Base-by-base conservation (phyloP, 2,797 vertebrate species). In the Dipus sagitta region DNA sequence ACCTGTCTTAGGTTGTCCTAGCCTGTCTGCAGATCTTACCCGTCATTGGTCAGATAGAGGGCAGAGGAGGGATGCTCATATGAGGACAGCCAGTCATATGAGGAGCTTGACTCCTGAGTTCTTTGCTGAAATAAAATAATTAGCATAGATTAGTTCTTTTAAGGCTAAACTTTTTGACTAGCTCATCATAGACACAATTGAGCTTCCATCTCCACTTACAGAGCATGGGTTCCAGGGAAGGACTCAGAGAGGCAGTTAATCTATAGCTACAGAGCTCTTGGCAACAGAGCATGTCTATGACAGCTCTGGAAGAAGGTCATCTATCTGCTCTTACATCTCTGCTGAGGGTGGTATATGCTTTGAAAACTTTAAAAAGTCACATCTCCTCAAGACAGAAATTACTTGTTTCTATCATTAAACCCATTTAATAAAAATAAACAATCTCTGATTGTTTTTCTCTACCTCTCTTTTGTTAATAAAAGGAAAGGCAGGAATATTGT, bases 131-230 rank as follows among this genome's bases (percentile, higher is more conserved):
- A 93, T 94, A 67, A 74, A 94, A 92, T 96, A 95, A 96, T 96
- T 97, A 96, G 74, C 96, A 96, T 94, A 94, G 96, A 97, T 97
- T 93, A 97, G 77, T 58, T 3, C 15, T 87, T 42, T 77, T 88
- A 65, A 42, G 78, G 91, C 95, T 96, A 82, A 32, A 18, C 47
- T 96, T 71, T 84, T 93, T 71, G 20, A 30, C 23, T 83, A 0
- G 62, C 68, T 0, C 14, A 30, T 95, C 93, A 21, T 0, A 60
- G 67, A 72, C 89, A 83, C 89, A 54, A 32, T 20, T 23, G 20
- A 90, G 68, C 47, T 76, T 42, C 86, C 34, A 6, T 89, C 95
- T 85, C 28, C 34, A 18, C 77, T 95, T 95, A 92, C 1, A n/a
- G 34, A 79, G 28, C 32, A 32, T 78, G n/a, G 7, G 20, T 58